Evolutionary conservation across 2,888 invertebrate species (phyloP).

Genomic region (Thelaira solivaga): DNA sequence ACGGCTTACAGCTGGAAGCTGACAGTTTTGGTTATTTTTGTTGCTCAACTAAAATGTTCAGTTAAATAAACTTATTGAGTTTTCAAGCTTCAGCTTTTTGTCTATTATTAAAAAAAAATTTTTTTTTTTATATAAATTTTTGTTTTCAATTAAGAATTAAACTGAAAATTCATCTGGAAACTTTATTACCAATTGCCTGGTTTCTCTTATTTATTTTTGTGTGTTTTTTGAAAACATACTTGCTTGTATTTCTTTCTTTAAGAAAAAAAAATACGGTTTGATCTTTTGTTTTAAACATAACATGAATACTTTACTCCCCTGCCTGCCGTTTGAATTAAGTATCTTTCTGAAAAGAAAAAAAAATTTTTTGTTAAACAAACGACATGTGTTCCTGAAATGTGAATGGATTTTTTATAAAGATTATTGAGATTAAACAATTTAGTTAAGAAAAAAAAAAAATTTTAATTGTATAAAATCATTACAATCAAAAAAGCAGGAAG

Average conservation of each 20-base stretch:
- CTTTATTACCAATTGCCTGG: conserved; percentile 44
- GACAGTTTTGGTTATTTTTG: too few species aligned
- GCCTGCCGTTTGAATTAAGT: not conserved
- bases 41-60: conserved; percentile 43
- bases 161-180: conserved; percentile 58
- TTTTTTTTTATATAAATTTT: too few species aligned
- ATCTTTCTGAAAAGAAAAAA: not conserved
- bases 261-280: too few species aligned
- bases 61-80: conserved; percentile 35
- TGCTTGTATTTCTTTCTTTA: conserved; percentile 48
- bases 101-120: too few species aligned
- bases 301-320: conserved; percentile 50
- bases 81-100: not conserved
- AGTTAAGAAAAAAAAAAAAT: conserved; percentile 43
- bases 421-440: conserved; percentile 58
- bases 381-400: conserved; percentile 45
- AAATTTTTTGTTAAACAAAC: not conserved
- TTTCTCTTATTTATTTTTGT: not conserved
- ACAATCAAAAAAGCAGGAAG: conserved; percentile 6
- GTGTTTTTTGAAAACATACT: conserved; percentile 17
- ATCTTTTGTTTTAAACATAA: conserved; percentile 57
- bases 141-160: conserved; percentile 47
- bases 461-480: conserved; percentile 25
- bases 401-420: conserved; percentile 53
- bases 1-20: too few species aligned